phyloP scores from a whole-genome alignment of 2,888 invertebrate species.

The Lasiommata megera region DNA sequence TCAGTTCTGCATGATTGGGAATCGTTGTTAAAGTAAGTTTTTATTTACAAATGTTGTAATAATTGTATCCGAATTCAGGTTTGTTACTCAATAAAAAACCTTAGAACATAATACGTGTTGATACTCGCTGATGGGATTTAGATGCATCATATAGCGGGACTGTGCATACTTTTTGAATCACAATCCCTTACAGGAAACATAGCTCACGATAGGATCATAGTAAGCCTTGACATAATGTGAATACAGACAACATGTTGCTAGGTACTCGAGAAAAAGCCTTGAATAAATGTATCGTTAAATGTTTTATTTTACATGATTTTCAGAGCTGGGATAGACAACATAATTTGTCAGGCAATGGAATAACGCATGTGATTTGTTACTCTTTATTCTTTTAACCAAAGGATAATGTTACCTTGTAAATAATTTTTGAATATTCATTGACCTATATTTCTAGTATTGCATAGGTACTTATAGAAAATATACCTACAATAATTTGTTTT shows the following conservation, averaged over 20 bases:
- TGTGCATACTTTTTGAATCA: not conserved
- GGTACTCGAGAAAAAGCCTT: not conserved
- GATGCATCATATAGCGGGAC: not conserved
- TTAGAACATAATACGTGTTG: not conserved
- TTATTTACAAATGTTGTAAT: not conserved
- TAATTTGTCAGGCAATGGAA: not conserved
- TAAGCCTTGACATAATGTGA: conserved; percentile 5
- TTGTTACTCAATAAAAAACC: not conserved
- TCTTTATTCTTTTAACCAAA: too few species aligned
- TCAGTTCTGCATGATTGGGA: not conserved
- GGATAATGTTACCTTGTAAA: too few species aligned
- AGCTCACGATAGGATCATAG: conserved; percentile 14
- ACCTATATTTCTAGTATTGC: too few species aligned
- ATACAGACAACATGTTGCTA: not conserved
- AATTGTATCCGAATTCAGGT: not conserved
- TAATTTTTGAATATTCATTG: too few species aligned
- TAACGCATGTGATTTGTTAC: not conserved
- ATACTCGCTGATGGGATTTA: not conserved
- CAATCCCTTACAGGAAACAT: conserved; percentile 11
- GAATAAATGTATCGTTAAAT: not conserved
- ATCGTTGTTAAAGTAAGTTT: not conserved
- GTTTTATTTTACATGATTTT: not conserved
- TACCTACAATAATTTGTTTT: too few species aligned
- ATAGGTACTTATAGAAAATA: too few species aligned
- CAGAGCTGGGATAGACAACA: not conserved